Conservation (phyloP, 2,113 vertebrate genomes). For the Calyptomena viridis region DNA sequence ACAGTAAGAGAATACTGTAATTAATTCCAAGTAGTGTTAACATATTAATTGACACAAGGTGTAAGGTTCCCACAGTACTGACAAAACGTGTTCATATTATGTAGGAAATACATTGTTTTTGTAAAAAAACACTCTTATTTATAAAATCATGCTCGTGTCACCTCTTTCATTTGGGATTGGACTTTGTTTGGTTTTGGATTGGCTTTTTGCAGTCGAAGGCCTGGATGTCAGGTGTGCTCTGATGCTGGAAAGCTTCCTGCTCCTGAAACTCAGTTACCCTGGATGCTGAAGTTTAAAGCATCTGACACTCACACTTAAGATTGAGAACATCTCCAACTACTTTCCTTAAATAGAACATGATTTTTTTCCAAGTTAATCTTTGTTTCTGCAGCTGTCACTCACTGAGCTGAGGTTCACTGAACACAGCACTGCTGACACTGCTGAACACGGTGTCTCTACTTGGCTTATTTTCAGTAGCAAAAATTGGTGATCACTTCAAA, state of each 20-base stretch:
- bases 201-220: neutral
- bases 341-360: neutral
- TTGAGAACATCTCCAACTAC: neutral
- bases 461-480: neutral
- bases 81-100: neutral
- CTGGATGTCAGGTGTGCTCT: neutral
- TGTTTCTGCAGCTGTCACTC: neutral
- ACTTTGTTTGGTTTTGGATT: neutral
- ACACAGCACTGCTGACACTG: neutral
- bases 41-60: neutral
- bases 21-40: neutral
- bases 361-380: neutral
- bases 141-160: neutral
- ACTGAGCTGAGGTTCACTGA: neutral
- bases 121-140: neutral
- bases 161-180: neutral
- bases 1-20: neutral
- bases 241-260: neutral
- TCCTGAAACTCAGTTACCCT: neutral
- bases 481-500: neutral
- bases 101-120: neutral
- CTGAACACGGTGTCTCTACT: neutral
- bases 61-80: neutral
- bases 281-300: neutral
- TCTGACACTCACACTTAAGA: neutral